Evolutionary conservation across 2,888 invertebrate species (phyloP), one percentile per base, ranked within the genome.

Genomic region (Yponomeuta plumbellus): DNA sequence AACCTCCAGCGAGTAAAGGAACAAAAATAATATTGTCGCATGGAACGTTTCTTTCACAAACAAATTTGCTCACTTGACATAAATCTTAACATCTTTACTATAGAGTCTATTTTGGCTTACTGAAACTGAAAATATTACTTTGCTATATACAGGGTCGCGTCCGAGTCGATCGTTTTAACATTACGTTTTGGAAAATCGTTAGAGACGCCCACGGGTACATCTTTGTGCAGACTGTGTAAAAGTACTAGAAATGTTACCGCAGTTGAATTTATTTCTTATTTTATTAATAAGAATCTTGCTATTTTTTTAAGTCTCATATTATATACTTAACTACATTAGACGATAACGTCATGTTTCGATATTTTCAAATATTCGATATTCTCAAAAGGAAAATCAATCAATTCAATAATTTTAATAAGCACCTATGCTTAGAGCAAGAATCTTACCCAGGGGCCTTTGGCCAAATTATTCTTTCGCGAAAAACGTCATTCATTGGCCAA

Each of bases 151-250:
- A 59, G 21, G 59, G n/a, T 59, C 23, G 21, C 13, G 4, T 52
- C 13, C 22, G 59, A 21, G 59, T 59, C 22, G 59, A 59, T 59
- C 59, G 61, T 76, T 72, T 67, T 77, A 73, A 80, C 76, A 78
- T 79, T 82, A 80, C 77, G 78, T 84, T 84, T 69, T 83, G 83
- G 84, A 81, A 83, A 85, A 84, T 86, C 84, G 84, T 88, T 86
- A 86, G 82, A 74, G 76, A 87, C 88, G 85, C 87, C 88, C 85
- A 88, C 88, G 75, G 56, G 59, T 58, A 22, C 62, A 13, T 61
- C 34, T 61, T 26, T 13, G 44, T 52, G 8, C n/a, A 26, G 72
- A 68, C 65, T 68, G 68, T 72, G 69, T 13, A 39, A 68, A 76
- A 70, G 22, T 68, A 71, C 66, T 71, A 81, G 80, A 81, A 66